Conservation (phyloP, 2,113 vertebrate species). For the Grammomys dolichurus region DNA sequence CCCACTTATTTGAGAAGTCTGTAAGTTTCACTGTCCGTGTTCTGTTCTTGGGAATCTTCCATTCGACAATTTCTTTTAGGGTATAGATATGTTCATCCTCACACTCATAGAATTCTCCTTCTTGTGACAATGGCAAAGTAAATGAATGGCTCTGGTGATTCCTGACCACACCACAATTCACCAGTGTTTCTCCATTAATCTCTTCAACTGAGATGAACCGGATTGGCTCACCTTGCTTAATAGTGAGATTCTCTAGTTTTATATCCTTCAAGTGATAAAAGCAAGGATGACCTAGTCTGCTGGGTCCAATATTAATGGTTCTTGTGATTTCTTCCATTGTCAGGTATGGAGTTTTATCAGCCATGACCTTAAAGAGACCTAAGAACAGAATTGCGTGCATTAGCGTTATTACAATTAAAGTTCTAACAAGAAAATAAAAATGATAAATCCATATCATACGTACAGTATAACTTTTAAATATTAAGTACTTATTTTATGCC, state of each 20-base stretch:
- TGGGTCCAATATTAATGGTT: slow-evolving; percentile 86
- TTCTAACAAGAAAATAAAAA: slow-evolving; percentile 45
- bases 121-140: slow-evolving; percentile 85
- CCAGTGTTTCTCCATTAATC: slow-evolving; percentile 69
- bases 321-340: slow-evolving; percentile 88
- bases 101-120: slow-evolving; percentile 91
- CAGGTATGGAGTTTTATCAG: slow-evolving; percentile 88
- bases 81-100: slow-evolving; percentile 92
- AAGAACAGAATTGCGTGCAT: slow-evolving; percentile 72
- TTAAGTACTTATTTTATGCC: neutral
- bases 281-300: slow-evolving; percentile 85
- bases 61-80: slow-evolving; percentile 90
- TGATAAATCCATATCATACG: neutral
- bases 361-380: slow-evolving; percentile 91
- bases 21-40: slow-evolving; percentile 87
- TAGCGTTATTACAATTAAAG: slow-evolving; percentile 54
- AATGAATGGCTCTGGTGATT: slow-evolving; percentile 84
- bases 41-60: slow-evolving; percentile 91
- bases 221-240: slow-evolving; percentile 86
- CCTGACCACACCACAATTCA: slow-evolving; percentile 86
- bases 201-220: slow-evolving; percentile 85
- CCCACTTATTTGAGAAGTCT: slow-evolving; percentile 77
- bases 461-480: neutral
- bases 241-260: slow-evolving; percentile 78
- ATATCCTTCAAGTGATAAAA: slow-evolving; percentile 86